Percentiles rank a stretch among this genome's conserved stretches.
These are phyloP conservation scores for Protonibea diacanthus DNA, from an alignment of 2,797 vertebrate genomes.

Conservation along the genomic window DNA sequence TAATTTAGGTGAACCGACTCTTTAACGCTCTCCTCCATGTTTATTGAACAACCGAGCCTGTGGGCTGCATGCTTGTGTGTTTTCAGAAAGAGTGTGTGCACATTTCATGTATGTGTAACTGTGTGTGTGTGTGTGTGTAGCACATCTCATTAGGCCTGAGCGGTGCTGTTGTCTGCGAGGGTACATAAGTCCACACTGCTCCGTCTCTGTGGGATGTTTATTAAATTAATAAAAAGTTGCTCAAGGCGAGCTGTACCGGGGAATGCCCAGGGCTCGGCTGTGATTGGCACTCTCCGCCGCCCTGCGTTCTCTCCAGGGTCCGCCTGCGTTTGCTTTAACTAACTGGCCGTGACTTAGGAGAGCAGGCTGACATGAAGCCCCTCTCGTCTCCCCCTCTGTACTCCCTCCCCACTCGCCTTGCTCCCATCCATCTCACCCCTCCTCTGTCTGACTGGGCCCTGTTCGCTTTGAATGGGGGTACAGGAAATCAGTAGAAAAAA, in stretches of 20 bases:
- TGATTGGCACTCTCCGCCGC: constrained; percentile 84
- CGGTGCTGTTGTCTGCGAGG: constrained; percentile 62
- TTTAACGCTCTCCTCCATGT: constrained; percentile 28
- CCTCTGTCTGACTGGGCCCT: constrained; percentile 38
- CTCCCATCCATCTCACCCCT: constrained; percentile 39
- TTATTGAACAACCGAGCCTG: constrained; percentile 44
- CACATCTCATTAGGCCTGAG: constrained; percentile 78
- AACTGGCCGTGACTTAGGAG: constrained; percentile 86
- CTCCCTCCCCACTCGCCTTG: not conserved
- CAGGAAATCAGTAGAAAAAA: constrained; percentile 21
- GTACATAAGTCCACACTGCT: constrained; percentile 57
- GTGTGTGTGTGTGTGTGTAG: constrained; percentile 44
- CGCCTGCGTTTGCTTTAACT: constrained; percentile 84
- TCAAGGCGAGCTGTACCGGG: constrained; percentile 78
- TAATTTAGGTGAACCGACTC: constrained; percentile 27
- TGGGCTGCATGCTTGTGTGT: constrained; percentile 32
- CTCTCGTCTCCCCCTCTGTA: constrained; percentile 30
- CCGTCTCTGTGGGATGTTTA: constrained; percentile 86
- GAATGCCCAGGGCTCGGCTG: constrained; percentile 79
- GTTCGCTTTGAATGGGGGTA: constrained; percentile 37
- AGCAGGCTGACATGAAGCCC: constrained; percentile 77
- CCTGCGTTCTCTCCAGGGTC: constrained; percentile 75
- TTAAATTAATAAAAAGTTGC: constrained; percentile 89
- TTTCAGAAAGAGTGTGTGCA: constrained; percentile 40
- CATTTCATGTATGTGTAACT: constrained; percentile 30